phyloP scores from a whole-genome alignment of 2,113 vertebrate genomes.

The Ophiodon elongatus region DNA sequence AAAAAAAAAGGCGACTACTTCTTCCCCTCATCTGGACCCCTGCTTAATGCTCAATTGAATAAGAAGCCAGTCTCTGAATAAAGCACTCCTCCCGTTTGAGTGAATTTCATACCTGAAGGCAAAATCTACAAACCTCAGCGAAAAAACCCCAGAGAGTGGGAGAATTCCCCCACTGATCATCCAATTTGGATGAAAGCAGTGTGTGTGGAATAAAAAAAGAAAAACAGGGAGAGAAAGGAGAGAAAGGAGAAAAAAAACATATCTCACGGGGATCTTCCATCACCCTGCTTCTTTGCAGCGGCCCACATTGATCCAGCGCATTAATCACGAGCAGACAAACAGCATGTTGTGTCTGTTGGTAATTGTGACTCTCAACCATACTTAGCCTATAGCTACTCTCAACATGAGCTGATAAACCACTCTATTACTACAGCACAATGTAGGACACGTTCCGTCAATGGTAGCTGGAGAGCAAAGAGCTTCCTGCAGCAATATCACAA shows the following conservation, averaged over 20 bases:
- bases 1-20: not conserved
- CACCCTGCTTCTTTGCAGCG: constrained; percentile 57
- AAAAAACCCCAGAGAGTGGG: constrained; percentile 72
- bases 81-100: constrained; percentile 63
- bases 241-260: constrained; percentile 31
- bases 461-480: constrained; percentile 63
- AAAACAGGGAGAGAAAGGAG: constrained; percentile 26
- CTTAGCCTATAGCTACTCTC: constrained; percentile 81
- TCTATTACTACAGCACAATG: constrained; percentile 78
- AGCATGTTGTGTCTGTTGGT: constrained; percentile 82
- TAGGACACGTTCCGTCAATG: constrained; percentile 67
- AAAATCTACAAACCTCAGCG: constrained; percentile 79
- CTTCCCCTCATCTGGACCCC: constrained; percentile 34
- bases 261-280: constrained; percentile 75
- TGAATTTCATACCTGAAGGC: constrained; percentile 81
- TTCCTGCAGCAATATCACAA: constrained; percentile 74
- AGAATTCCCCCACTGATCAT: constrained; percentile 82
- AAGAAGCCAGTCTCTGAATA: constrained; percentile 57
- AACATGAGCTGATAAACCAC: constrained; percentile 80
- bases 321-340: constrained; percentile 83
- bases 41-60: constrained; percentile 72
- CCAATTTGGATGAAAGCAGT: constrained; percentile 79
- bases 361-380: constrained; percentile 81
- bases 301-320: constrained; percentile 74
- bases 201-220: constrained; percentile 36